Base-by-base conservation (phyloP, 2,888 invertebrate genomes). In the Himalopsyche kuldschensis region DNA sequence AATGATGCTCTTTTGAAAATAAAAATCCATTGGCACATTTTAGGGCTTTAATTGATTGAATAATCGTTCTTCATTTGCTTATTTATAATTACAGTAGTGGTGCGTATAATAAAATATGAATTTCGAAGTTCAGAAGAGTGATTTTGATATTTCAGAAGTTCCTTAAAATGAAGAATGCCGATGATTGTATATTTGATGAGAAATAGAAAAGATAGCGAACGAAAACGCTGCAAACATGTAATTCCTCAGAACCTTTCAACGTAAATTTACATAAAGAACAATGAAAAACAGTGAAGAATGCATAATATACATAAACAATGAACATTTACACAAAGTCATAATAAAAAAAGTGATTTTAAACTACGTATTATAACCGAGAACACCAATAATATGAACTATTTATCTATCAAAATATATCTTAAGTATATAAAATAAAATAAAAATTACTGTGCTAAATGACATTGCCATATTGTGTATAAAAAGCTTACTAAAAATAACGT, bases 101-200 rank as follows among this genome's bases (percentile, higher is more conserved):
- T 41, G 41, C 41, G 15, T 15, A 15, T 41, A 15, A 41, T 41
- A 15, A n/a, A n/a, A 11, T 41, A 11, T 15, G 15, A 27, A 69
- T 30, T 69, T 11, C 27, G 69, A 69, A 69, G 27, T 69, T 69
- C 69, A 69, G 27, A 10, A 69, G 27, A 69, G 4, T 69, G 69
- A 69, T 30, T 69, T 69, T 20, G 11, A 27, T 30, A 69, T 69
- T 69, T 27, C 69, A 69, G 69, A 69, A 69, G 69, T 69, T 20
- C 4, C 63, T 69, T 27, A 83, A 27, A 75, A 85, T 85, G 85
- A 85, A 85, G 82, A 85, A 83, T 80, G 79, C 84, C 32, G 84
- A 85, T 48, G 85, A 85, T 81, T 85, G 84, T 78, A 81, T 84
- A 32, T 46, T 77, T 77, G 47, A 47, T 76, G 69, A 69, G 69